Percentiles rank a stretch among this genome's conserved stretches.
Evolutionary conservation across 2,888 invertebrate species (phyloP).

Genomic region (Aleiodes leptofemur): DNA sequence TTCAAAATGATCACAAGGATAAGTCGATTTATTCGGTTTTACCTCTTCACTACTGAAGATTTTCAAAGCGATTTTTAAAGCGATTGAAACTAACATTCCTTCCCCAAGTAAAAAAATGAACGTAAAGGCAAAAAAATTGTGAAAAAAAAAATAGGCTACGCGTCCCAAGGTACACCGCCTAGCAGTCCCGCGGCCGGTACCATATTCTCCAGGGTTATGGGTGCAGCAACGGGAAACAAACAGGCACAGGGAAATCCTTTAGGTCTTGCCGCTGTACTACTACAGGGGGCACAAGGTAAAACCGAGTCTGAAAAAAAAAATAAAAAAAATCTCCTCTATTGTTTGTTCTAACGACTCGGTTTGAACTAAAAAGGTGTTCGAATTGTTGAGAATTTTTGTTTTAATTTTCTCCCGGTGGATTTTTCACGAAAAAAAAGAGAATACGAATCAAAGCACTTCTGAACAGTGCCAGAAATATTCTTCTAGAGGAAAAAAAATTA

Average conservation of each 20-base stretch:
- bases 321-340: neutral
- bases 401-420: neutral
- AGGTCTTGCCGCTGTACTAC: constrained; percentile 73
- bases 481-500: neutral
- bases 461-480: constrained; percentile 2
- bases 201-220: constrained; percentile 70
- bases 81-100: neutral
- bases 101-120: neutral
- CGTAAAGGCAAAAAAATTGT: neutral
- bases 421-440: neutral
- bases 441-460: constrained; percentile 22
- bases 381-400: constrained; percentile 16
- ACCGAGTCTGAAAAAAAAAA: constrained; percentile 21
- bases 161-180: constrained; percentile 71
- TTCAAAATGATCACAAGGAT: no score
- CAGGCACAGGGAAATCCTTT: constrained; percentile 68
- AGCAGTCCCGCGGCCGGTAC: constrained; percentile 69
- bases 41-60: no score
- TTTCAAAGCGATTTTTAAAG: neutral
- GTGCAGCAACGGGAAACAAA: constrained; percentile 65
- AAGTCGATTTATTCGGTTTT: no score
- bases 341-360: constrained; percentile 13
- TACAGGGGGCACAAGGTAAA: constrained; percentile 76
- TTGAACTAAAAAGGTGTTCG: constrained; percentile 6
- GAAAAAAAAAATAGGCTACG: constrained; percentile 61